phyloP scores from a whole-genome alignment of 2,888 invertebrate genomes.

The Patella pellucida region DNA sequence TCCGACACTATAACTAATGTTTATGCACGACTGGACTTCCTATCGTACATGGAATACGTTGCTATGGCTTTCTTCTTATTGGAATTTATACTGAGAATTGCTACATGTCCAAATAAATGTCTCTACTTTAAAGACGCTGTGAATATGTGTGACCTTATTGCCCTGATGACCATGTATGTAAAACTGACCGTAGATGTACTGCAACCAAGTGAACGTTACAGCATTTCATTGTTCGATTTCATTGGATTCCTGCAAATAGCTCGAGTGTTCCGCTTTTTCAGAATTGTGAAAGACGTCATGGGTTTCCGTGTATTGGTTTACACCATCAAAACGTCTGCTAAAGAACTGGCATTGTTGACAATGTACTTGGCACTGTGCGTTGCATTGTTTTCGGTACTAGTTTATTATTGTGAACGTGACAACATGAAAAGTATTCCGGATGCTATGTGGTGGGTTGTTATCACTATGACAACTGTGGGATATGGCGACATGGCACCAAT shows the following conservation, averaged over 20 bases:
- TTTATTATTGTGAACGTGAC: slow-evolving; percentile 51
- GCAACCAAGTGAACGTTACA: slow-evolving; percentile 43
- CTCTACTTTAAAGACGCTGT: slow-evolving; percentile 44
- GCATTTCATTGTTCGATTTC: slow-evolving; percentile 44
- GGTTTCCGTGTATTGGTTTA: slow-evolving; percentile 59
- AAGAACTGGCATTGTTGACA: slow-evolving; percentile 53
- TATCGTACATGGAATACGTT: slow-evolving; percentile 40
- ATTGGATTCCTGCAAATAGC: slow-evolving; percentile 52
- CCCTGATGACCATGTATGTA: slow-evolving; percentile 47
- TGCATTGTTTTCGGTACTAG: slow-evolving; percentile 55
- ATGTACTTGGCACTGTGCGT: slow-evolving; percentile 55
- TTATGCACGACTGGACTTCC: slow-evolving; percentile 22
- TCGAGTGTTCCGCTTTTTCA: slow-evolving; percentile 54
- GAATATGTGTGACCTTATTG: slow-evolving; percentile 51
- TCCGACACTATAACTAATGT: slow-evolving; percentile 33
- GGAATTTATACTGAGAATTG: slow-evolving; percentile 48
- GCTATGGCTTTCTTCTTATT: slow-evolving; percentile 50
- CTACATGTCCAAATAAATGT: slow-evolving; percentile 42
- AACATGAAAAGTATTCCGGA: slow-evolving; percentile 56
- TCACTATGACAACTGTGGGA: slow-evolving; percentile 66
- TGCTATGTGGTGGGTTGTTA: slow-evolving; percentile 60
- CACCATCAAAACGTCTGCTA: slow-evolving; percentile 53
- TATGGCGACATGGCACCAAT: slow-evolving; percentile 60
- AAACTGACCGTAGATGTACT: slow-evolving; percentile 42
- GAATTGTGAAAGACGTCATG: slow-evolving; percentile 50